Conservation (phyloP, 2,113 vertebrate genomes). For the Isurus oxyrinchus region DNA sequence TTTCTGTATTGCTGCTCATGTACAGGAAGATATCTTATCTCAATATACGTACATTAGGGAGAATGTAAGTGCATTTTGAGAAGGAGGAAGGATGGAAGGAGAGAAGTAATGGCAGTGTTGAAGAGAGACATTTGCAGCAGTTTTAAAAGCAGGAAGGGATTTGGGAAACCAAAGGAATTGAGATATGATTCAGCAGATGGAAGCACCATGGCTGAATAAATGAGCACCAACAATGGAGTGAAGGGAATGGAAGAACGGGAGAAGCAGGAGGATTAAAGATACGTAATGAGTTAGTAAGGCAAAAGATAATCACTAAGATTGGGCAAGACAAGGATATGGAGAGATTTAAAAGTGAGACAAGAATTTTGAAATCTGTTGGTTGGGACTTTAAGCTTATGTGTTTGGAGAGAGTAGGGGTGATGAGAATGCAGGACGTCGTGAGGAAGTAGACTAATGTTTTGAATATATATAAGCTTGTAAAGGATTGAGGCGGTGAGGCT, state of each 20-base stretch:
- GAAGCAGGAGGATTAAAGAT: not conserved
- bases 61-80: not conserved
- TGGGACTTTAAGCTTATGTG: not conserved
- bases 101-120: not conserved
- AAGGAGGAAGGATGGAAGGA: not conserved
- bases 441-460: not conserved
- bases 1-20: not conserved
- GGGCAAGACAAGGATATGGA: not conserved
- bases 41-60: not conserved
- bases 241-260: not conserved
- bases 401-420: not conserved
- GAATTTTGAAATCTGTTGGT: not conserved
- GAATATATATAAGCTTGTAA: not conserved
- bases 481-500: not conserved
- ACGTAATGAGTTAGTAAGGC: not conserved
- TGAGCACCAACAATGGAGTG: not conserved
- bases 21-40: not conserved
- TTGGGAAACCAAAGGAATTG: not conserved
- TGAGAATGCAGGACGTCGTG: not conserved
- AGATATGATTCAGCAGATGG: not conserved
- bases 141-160: not conserved
- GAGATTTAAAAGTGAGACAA: not conserved
- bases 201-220: not conserved
- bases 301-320: not conserved
- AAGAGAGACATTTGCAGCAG: not conserved